Conservation (phyloP, 2,113 vertebrate species). For the Scortum barcoo region DNA sequence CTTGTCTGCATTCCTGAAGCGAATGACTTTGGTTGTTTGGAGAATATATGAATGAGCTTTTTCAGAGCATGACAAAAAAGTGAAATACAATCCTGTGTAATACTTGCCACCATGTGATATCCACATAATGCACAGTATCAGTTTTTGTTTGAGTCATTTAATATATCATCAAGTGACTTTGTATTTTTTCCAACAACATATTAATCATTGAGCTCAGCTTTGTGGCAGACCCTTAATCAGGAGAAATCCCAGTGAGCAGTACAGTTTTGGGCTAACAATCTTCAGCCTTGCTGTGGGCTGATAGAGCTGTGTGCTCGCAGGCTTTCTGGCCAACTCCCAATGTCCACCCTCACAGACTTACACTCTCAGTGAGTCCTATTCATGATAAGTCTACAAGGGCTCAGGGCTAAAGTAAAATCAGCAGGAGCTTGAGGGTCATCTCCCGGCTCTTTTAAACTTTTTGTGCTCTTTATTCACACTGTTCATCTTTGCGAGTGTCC, state of each 20-base stretch:
- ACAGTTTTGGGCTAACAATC: neutral
- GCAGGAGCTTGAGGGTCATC: neutral
- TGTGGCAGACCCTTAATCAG: neutral
- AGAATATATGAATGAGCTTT: neutral
- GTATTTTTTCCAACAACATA: neutral
- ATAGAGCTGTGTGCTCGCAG: neutral
- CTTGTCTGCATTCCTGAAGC: neutral
- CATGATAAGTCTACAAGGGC: neutral
- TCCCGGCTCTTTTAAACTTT: neutral
- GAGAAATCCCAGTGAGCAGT: neutral
- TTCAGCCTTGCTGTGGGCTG: constrained; percentile 14
- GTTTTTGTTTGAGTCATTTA: neutral
- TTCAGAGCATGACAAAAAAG: neutral
- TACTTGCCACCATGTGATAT: neutral
- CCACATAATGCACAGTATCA: neutral
- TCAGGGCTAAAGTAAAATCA: neutral
- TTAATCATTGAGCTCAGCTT: neutral
- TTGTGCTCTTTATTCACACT: constrained; percentile 1
- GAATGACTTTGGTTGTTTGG: neutral
- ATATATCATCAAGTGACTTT: neutral
- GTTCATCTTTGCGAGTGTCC: constrained; percentile 1
- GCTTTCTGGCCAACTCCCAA: constrained; percentile 5
- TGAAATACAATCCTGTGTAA: too few relatives aligned
- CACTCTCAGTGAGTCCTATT: neutral
- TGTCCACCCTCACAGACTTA: neutral